Conservation (phyloP, 2,888 invertebrate species). For the Carcina quercana region DNA sequence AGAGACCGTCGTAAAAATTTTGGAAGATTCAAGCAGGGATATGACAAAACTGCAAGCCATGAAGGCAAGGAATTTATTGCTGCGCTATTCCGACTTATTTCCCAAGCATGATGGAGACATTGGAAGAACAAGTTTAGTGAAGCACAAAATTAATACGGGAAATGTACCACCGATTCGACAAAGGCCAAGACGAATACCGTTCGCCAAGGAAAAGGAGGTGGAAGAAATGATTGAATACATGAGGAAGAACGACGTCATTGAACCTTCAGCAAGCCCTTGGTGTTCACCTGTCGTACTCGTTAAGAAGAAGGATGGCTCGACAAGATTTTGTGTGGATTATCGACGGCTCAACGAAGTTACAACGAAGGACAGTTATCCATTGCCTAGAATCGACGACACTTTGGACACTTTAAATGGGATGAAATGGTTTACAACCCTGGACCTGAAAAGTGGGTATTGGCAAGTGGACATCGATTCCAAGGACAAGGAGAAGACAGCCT, state of each 20-base stretch:
- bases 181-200: too few species aligned
- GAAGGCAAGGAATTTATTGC: too few species aligned
- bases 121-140: too few species aligned
- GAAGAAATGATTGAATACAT: slow-evolving; percentile 3
- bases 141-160: too few species aligned
- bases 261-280: slow-evolving; percentile 11
- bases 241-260: slow-evolving; percentile 4
- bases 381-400: slow-evolving; percentile 7
- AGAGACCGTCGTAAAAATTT: too few species aligned
- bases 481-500: slow-evolving; percentile 15
- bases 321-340: slow-evolving; percentile 15
- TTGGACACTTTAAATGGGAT: slow-evolving; percentile 14
- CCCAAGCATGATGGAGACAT: too few species aligned
- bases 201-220: slow-evolving; percentile 6
- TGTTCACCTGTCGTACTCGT: slow-evolving; percentile 9
- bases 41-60: too few species aligned
- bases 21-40: too few species aligned
- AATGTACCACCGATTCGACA: too few species aligned
- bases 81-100: too few species aligned
- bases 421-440: slow-evolving; percentile 11
- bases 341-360: slow-evolving; percentile 14
- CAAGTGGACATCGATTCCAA: slow-evolving; percentile 12
- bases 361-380: slow-evolving; percentile 8
- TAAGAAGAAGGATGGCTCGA: slow-evolving; percentile 5
- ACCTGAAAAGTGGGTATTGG: slow-evolving; percentile 17